Conservation (phyloP, 2,888 invertebrate species). For the Netelia virgata region DNA sequence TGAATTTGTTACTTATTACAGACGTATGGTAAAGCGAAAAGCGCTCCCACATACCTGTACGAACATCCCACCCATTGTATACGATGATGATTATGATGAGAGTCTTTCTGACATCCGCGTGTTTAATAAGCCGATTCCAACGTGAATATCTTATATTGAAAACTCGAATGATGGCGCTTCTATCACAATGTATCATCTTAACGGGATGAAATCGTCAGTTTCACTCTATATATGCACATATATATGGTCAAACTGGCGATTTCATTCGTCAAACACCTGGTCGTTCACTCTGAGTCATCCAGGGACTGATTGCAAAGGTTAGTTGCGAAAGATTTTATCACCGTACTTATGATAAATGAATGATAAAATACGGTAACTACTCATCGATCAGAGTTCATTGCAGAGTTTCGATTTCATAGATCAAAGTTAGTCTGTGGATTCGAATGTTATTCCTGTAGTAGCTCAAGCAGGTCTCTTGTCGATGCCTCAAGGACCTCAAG, state of each 20-base stretch:
- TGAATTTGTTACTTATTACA: constrained; percentile 12
- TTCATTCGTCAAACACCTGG: too few species aligned
- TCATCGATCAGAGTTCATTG: background rate
- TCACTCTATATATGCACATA: background rate
- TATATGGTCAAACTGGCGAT: background rate
- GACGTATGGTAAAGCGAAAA: constrained; percentile 33
- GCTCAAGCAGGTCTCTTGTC: background rate
- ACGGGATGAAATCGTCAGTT: background rate
- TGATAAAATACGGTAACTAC: background rate
- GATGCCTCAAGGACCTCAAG: background rate
- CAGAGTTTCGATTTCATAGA: too few species aligned
- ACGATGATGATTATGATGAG: constrained; percentile 49
- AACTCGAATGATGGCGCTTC: background rate
- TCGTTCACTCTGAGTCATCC: too few species aligned
- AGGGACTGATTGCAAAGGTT: too few species aligned
- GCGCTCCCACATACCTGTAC: constrained; percentile 33
- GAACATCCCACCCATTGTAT: constrained; percentile 26
- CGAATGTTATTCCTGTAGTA: too few species aligned
- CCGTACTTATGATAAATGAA: too few species aligned
- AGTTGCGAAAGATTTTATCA: too few species aligned
- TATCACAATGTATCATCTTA: background rate
- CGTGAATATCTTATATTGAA: background rate
- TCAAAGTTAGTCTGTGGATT: too few species aligned
- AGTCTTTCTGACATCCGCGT: constrained; percentile 23
- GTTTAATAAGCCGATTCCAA: constrained; percentile 31